phyloP scores from a whole-genome alignment of 2,888 invertebrate genomes.

The Hartigia nigra region DNA sequence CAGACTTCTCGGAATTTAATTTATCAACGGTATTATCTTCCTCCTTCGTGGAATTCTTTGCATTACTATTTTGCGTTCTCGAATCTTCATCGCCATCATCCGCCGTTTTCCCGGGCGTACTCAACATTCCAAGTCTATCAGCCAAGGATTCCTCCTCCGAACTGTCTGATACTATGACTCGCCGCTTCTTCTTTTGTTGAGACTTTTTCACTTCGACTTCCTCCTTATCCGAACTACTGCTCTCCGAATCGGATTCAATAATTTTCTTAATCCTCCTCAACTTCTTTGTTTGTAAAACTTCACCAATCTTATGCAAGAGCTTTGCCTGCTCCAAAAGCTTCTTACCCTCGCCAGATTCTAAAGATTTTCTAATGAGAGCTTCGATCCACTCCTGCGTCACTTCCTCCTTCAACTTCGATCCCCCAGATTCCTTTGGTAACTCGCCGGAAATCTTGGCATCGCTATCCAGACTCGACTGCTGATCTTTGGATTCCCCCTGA shows the following conservation, averaged over 20 bases:
- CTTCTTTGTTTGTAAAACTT: constrained; percentile 66
- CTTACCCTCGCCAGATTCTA: constrained; percentile 51
- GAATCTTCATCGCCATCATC: constrained; percentile 10
- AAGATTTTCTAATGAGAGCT: constrained; percentile 49
- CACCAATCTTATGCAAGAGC: constrained; percentile 63
- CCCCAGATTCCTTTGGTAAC: constrained; percentile 21
- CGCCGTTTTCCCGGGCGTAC: constrained; percentile 9
- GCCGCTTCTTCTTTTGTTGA: constrained; percentile 43
- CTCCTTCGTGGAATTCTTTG: neutral
- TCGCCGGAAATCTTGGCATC: constrained; percentile 9
- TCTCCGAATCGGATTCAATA: constrained; percentile 70
- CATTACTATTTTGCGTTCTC: neutral
- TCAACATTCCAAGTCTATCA: constrained; percentile 33
- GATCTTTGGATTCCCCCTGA: constrained; percentile 18
- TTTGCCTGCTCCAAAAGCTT: constrained; percentile 64
- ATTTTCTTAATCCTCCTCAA: constrained; percentile 72
- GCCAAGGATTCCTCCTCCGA: constrained; percentile 54
- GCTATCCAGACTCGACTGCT: constrained; percentile 26
- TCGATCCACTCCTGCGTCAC: constrained; percentile 55
- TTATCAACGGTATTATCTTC: constrained; percentile 1
- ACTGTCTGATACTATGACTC: constrained; percentile 54
- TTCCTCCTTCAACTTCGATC: constrained; percentile 38
- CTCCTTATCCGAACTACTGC: constrained; percentile 58
- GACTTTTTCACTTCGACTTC: constrained; percentile 36
- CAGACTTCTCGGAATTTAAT: neutral